Percentiles rank a stretch among this genome's conserved stretches.
phyloP scores from a whole-genome alignment of 2,113 vertebrate species.

The Dermatemys mawii region DNA sequence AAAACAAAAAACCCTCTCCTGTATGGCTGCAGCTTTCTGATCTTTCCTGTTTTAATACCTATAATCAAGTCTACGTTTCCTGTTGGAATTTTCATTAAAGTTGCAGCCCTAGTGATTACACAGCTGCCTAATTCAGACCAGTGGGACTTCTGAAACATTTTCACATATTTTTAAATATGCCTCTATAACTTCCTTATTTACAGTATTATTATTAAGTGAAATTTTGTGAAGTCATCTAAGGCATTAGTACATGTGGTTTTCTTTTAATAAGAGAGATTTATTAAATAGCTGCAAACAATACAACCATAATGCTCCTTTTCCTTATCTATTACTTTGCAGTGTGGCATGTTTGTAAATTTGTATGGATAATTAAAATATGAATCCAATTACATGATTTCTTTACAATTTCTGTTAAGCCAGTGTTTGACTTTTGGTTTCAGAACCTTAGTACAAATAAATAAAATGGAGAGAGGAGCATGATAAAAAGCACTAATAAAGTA shows the following conservation, averaged over 20 bases:
- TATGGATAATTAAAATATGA: constrained; percentile 36
- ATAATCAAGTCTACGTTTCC: constrained; percentile 73
- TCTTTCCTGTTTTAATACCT: constrained; percentile 69
- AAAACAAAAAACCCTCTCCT: not conserved
- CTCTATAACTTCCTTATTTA: constrained; percentile 74
- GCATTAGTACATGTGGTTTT: constrained; percentile 54
- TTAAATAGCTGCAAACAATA: not conserved
- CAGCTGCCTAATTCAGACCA: constrained; percentile 77
- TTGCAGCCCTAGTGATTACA: constrained; percentile 73
- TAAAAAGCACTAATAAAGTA: not conserved
- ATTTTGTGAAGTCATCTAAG: constrained; percentile 50
- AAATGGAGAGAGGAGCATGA: not conserved
- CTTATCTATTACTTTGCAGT: constrained; percentile 35
- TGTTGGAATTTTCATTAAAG: constrained; percentile 75
- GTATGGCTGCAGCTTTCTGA: not conserved
- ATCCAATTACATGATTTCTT: constrained; percentile 12
- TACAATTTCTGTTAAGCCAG: constrained; percentile 11
- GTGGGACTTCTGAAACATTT: constrained; percentile 69
- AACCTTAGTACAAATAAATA: not conserved
- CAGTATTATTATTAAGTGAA: constrained; percentile 66
- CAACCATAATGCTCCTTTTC: constrained; percentile 17
- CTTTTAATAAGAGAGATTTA: not conserved
- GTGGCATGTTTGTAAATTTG: constrained; percentile 1
- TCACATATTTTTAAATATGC: constrained; percentile 71
- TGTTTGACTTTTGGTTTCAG: constrained; percentile 26